Evolutionary conservation across 2,113 vertebrate genomes (phyloP).

Genomic region (Mola mola): DNA sequence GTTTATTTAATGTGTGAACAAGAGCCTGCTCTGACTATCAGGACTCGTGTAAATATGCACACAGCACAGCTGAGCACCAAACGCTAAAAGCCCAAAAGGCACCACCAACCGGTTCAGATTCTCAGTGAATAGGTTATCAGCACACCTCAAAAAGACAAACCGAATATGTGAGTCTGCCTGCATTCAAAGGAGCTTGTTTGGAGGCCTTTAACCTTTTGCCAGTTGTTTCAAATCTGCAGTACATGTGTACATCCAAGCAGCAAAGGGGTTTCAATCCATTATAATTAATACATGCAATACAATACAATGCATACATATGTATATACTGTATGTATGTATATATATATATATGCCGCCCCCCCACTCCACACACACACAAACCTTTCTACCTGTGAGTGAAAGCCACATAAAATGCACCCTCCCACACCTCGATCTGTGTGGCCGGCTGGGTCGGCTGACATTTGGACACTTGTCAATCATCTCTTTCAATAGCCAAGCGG

Average conservation of each 20-base stretch:
- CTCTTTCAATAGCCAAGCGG: conserved; percentile 80
- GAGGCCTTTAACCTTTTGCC: conserved; percentile 45
- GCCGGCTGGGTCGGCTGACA: conserved; percentile 80
- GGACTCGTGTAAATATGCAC: conserved; percentile 28
- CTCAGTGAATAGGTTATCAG: conserved; percentile 66
- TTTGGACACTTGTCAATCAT: conserved; percentile 85
- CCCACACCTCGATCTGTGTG: conserved; percentile 56
- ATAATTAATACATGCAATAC: conserved; percentile 14
- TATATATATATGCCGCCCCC: background rate
- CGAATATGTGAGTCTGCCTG: conserved; percentile 60
- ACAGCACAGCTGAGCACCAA: conserved; percentile 25
- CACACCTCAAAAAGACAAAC: conserved; percentile 46
- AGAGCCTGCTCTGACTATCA: conserved; percentile 33
- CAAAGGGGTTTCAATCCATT: conserved; percentile 22
- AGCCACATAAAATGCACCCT: conserved; percentile 61
- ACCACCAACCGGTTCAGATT: conserved; percentile 36
- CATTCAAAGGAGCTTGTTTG: conserved; percentile 64
- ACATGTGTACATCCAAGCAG: conserved; percentile 23
- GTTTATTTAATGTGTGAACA: conserved; percentile 18
- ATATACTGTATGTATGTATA: conserved; percentile 6
- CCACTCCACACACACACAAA: conserved; percentile 35
- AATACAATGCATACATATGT: background rate
- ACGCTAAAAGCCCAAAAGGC: conserved; percentile 37
- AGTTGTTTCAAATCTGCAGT: conserved; percentile 4
- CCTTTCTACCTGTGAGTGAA: conserved; percentile 57